These are phyloP conservation scores for Sinocyclocheilus maitianheensis DNA, from an alignment of 2,113 vertebrate species.

Conservation along the genomic window DNA sequence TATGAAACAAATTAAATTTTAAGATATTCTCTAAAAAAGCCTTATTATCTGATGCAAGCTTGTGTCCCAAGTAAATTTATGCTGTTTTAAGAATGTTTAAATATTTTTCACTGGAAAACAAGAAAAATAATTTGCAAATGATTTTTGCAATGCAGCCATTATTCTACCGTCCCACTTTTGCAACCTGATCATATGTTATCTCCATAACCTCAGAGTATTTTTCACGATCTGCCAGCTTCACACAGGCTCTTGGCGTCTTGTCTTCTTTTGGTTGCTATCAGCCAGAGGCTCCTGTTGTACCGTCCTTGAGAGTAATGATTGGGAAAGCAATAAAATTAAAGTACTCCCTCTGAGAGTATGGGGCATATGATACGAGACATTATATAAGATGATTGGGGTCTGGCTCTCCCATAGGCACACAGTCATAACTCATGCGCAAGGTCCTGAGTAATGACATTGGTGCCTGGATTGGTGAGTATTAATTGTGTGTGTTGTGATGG, in stretches of 20 bases:
- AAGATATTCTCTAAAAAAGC: constrained; percentile 3
- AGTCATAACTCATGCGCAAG: constrained; percentile 35
- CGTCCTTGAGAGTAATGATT: constrained; percentile 50
- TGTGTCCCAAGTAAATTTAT: not conserved
- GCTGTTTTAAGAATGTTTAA: not conserved
- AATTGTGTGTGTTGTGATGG: constrained; percentile 17
- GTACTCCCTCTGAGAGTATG: constrained; percentile 41
- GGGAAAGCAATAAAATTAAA: constrained; percentile 54
- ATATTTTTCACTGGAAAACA: not conserved
- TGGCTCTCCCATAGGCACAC: constrained; percentile 27
- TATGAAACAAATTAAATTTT: not conserved
- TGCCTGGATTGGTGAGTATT: constrained; percentile 12
- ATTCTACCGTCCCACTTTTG: not conserved
- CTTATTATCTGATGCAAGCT: not conserved
- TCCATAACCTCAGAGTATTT: constrained; percentile 7
- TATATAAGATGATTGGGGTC: constrained; percentile 21
- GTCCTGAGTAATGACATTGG: constrained; percentile 45
- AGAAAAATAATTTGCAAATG: not conserved
- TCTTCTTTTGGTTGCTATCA: not conserved
- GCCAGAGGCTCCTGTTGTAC: constrained; percentile 34
- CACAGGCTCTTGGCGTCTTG: not conserved
- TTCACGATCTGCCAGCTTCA: not conserved
- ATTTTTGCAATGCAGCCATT: not conserved
- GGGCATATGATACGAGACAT: constrained; percentile 43
- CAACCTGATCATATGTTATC: constrained; percentile 16